Conservation (phyloP, 1,140 invertebrate species). For the Euglossa dilemma region DNA sequence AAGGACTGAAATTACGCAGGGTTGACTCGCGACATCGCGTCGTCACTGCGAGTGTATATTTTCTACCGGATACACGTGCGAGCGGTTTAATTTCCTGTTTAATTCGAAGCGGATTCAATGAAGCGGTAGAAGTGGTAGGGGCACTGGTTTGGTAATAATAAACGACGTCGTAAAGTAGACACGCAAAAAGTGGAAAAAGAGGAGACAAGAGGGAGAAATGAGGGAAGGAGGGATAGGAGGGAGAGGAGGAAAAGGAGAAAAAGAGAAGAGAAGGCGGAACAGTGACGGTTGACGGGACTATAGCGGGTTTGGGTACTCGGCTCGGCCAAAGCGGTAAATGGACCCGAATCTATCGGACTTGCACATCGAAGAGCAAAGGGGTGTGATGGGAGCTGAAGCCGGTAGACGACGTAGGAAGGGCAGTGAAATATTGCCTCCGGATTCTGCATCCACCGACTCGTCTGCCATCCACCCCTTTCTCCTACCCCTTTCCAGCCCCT, state of each 20-base stretch:
- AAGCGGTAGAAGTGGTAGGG: too few relatives aligned
- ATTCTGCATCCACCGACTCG: constrained; percentile 60
- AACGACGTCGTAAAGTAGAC: neutral
- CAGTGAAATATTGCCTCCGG: constrained; percentile 62
- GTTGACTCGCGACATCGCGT: neutral
- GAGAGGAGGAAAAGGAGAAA: neutral
- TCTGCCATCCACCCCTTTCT: constrained; percentile 22
- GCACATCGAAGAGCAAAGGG: constrained; percentile 31
- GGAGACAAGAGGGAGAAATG: too few relatives aligned
- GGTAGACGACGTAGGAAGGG: constrained; percentile 51
- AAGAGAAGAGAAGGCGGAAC: neutral
- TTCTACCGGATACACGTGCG: neutral
- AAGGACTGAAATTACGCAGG: neutral
- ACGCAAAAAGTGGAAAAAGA: neutral
- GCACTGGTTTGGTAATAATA: neutral
- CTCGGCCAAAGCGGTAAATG: constrained; percentile 36
- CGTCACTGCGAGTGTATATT: neutral
- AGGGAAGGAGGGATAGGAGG: too few relatives aligned
- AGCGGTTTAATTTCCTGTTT: neutral
- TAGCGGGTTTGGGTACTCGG: neutral
- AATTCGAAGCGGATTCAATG: neutral
- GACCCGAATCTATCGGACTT: constrained; percentile 50
- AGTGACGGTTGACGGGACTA: neutral
- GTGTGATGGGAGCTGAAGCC: constrained; percentile 28
- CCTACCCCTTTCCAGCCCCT: constrained; percentile 17